Evolutionary conservation across 2,888 invertebrate species (phyloP).

Genomic region (Synergus laeviventris): DNA sequence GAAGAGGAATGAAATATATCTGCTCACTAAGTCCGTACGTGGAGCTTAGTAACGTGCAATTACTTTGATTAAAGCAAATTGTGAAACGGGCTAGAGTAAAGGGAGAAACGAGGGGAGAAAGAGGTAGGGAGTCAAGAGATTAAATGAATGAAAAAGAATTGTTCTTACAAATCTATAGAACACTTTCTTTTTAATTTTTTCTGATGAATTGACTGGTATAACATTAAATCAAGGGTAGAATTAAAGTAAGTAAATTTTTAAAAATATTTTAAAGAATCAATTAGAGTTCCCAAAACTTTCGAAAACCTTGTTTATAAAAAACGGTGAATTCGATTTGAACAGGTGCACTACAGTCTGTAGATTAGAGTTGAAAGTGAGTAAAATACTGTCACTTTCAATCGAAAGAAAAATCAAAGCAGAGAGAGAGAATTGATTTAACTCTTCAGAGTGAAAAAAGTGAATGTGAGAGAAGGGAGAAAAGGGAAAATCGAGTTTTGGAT

Average conservation of each 20-base stretch:
- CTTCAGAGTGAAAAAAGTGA: background rate
- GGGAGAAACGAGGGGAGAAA: constrained; percentile 8
- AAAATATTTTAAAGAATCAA: too few species aligned
- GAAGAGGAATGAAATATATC: constrained; percentile 25
- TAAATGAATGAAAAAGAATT: constrained; percentile 34
- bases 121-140: constrained; percentile 17
- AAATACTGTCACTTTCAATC: constrained; percentile 23
- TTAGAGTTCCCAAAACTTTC: too few species aligned
- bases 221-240: background rate
- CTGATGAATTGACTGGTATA: background rate
- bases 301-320: too few species aligned
- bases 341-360: too few species aligned
- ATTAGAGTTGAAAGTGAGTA: background rate
- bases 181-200: constrained; percentile 8
- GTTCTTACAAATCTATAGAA: constrained; percentile 5
- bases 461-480: background rate
- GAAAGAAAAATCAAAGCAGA: background rate
- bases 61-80: constrained; percentile 39
- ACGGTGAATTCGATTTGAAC: too few species aligned
- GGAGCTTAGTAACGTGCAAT: constrained; percentile 34
- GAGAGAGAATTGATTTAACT: background rate
- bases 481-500: background rate
- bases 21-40: constrained; percentile 15
- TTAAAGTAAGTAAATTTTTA: too few species aligned
- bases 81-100: constrained; percentile 21